phyloP scores from a whole-genome alignment of 1,140 invertebrate genomes.

The Pemphigus obesinymphae region DNA sequence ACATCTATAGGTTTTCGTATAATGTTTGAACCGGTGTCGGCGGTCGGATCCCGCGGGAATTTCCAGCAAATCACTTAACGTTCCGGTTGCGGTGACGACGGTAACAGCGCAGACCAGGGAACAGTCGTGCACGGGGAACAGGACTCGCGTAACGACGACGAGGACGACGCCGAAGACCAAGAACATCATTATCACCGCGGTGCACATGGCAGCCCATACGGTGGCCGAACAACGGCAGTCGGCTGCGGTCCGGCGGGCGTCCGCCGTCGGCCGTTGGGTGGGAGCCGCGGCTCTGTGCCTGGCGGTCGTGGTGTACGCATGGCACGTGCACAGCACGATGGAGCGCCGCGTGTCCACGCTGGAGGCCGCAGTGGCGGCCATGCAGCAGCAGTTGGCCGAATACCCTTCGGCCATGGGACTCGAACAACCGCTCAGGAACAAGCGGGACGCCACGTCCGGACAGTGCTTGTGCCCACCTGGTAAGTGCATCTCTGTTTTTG shows the following conservation, averaged over 20 bases:
- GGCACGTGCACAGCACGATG: not conserved
- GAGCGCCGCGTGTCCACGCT: slow-evolving; percentile 11
- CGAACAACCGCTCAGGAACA: slow-evolving; percentile 9
- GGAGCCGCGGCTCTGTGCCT: not conserved
- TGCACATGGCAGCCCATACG: not conserved
- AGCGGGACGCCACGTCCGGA: slow-evolving; percentile 27
- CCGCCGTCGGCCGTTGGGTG: not conserved
- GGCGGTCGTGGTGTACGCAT: slow-evolving; percentile 8
- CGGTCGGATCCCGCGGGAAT: not conserved
- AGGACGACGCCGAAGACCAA: not conserved
- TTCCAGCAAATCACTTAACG: slow-evolving; percentile 30
- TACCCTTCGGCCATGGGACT: not conserved
- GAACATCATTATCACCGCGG: not conserved
- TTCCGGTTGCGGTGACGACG: too few relatives aligned
- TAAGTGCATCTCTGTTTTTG: too few relatives aligned
- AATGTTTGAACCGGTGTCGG: slow-evolving; percentile 16
- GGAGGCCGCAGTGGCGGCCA: not conserved
- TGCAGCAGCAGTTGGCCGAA: not conserved
- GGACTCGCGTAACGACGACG: not conserved
- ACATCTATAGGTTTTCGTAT: not conserved
- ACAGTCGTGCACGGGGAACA: too few relatives aligned
- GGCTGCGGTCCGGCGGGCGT: not conserved
- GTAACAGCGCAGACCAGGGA: not conserved
- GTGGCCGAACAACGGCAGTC: not conserved
- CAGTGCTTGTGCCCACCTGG: slow-evolving; percentile 28